Evolutionary conservation across 2,888 invertebrate genomes (phyloP).

Genomic region (Mythimna pallens): DNA sequence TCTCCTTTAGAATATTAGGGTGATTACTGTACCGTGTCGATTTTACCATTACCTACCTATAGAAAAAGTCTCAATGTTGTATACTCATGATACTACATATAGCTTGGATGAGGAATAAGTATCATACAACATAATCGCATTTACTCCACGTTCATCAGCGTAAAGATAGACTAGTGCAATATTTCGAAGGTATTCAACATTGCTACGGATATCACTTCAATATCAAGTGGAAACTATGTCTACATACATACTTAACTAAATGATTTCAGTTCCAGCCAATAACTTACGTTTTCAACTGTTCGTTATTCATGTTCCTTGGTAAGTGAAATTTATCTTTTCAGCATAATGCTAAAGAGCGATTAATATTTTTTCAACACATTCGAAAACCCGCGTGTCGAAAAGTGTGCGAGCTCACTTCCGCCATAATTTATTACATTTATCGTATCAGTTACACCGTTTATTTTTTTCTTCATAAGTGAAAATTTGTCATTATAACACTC

Average conservation of each 20-base stretch:
- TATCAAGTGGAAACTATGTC: not conserved
- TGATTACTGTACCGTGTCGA: too few species aligned
- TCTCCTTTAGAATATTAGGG: too few species aligned
- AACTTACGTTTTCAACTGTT: not conserved
- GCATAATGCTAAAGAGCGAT: not conserved
- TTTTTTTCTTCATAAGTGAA: too few species aligned
- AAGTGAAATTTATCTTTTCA: not conserved
- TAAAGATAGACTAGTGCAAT: not conserved
- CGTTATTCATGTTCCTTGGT: not conserved
- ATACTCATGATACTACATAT: not conserved
- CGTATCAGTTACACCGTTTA: too few species aligned
- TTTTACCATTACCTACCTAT: too few species aligned
- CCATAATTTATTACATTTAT: too few species aligned
- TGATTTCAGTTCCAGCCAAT: not conserved
- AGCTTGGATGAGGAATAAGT: not conserved
- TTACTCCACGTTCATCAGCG: not conserved
- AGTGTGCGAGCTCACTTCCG: too few species aligned
- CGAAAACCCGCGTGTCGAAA: too few species aligned
- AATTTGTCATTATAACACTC: too few species aligned
- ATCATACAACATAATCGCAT: slow-evolving; percentile 7
- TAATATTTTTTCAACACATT: too few species aligned
- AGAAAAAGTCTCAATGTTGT: too few species aligned
- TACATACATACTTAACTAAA: not conserved
- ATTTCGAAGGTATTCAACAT: slow-evolving; percentile 5
- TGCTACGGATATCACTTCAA: not conserved